Evolutionary conservation across 2,797 vertebrate genomes (phyloP).

Genomic region (Meda fulgida): DNA sequence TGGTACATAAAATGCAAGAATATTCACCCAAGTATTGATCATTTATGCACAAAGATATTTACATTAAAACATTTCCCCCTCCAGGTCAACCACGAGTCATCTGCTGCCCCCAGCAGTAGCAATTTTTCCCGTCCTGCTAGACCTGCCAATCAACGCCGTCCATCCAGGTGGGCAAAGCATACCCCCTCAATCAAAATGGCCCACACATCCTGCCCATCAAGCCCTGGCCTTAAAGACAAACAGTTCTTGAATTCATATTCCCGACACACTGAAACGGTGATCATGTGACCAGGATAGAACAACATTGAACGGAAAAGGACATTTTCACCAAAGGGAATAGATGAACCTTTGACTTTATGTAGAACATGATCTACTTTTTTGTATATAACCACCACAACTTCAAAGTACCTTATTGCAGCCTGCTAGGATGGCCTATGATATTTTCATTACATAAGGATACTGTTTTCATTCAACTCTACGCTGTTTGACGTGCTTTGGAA

Average conservation of each 20-base stretch:
- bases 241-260: conserved; percentile 71
- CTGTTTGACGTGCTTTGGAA: conserved; percentile 44
- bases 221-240: conserved; percentile 70
- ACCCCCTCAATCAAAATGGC: conserved; percentile 64
- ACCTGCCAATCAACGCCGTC: conserved; percentile 91
- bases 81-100: conserved; percentile 67
- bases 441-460: conserved; percentile 37
- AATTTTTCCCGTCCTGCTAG: conserved; percentile 92
- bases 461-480: conserved; percentile 25
- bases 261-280: conserved; percentile 79
- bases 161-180: conserved; percentile 91
- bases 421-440: not conserved
- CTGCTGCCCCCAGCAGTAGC: conserved; percentile 69
- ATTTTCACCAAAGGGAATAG: not conserved
- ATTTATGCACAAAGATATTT: conserved; percentile 5
- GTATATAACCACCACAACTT: conserved; percentile 8
- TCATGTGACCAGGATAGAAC: conserved; percentile 74
- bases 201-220: conserved; percentile 68
- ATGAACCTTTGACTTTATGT: not conserved
- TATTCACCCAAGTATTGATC: not conserved
- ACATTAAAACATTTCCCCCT: conserved; percentile 3
- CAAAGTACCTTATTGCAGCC: not conserved
- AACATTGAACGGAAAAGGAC: conserved; percentile 3
- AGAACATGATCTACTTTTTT: conserved; percentile 9
- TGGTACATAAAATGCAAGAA: not conserved